Evolutionary conservation across 1,140 invertebrate species (phyloP), one percentile per base, ranked within the genome.

Genomic region (Scaptomyza montana): DNA sequence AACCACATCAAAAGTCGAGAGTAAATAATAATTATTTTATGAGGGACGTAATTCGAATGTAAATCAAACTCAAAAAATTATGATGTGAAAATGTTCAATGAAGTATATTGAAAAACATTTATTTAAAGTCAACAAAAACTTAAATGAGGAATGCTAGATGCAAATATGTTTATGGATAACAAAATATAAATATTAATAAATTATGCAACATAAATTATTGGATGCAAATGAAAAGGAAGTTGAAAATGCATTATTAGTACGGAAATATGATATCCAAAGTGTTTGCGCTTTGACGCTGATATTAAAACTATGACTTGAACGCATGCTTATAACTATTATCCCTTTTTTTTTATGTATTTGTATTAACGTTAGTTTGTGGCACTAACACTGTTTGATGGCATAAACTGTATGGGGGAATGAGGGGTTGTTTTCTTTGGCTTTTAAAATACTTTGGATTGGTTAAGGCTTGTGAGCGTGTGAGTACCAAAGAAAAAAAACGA

Each of bases 401-500:
- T 39, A 70, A 59, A 74, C 64, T 39, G 36, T 25, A n/a, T 16
- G 21, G 60, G 47, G 30, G 45, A 9, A 21, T 10, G 28, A 12
- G 43, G 28, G n/a, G n/a, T 46, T 33, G 30, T 43, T 61, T 45
- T 45, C 21, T 28, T 43, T 21, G 25, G 6, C 16, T 28, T 61
- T 13, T 16, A 7, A 7, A 3, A 6, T 33, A 1, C 7, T 36
- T 8, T 36, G 25, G n/a, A 16, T 28, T 16, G 39, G 19, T 36
- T 49, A 30, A 36, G 13, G 21, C 9, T 12, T 30, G 53, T 60
- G 28, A 66, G 66, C 49, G n/a, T 59, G 33, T 30, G 56, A 41
- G 51, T 63, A 41, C 41, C 10, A n/a, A 16, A 43, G 41, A 36
- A 47, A 45, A 59, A 36, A 66, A 33, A 64, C 56, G 74, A 73